phyloP scores from a whole-genome alignment of 2,797 vertebrate species.

The Enteromius mattozi region DNA sequence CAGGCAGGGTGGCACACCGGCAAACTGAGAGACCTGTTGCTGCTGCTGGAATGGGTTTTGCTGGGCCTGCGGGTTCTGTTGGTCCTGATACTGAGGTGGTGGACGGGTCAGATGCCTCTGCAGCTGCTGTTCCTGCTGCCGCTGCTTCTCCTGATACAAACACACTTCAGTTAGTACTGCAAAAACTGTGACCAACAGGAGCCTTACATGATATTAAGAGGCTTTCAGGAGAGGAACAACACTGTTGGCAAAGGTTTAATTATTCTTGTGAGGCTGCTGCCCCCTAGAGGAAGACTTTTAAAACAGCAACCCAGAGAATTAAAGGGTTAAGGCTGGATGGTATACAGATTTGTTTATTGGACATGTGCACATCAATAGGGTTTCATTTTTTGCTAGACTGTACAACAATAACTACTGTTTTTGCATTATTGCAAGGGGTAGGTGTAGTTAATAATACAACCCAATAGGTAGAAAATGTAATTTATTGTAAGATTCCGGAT shows the following conservation, averaged over 20 bases:
- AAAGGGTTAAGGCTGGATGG: not conserved
- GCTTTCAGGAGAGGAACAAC: not conserved
- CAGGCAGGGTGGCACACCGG: slow-evolving; percentile 72
- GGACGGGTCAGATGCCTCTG: slow-evolving; percentile 94
- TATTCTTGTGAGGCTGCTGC: not conserved
- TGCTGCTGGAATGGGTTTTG: slow-evolving; percentile 88
- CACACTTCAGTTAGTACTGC: not conserved
- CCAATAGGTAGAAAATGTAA: no score
- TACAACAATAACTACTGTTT: not conserved
- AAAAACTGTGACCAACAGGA: not conserved
- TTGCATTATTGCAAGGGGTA: not conserved
- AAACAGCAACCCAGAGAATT: not conserved
- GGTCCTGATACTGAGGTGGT: slow-evolving; percentile 96
- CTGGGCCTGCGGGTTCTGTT: slow-evolving; percentile 76
- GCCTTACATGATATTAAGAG: not conserved
- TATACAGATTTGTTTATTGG: not conserved
- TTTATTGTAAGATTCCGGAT: not conserved
- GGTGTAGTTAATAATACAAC: not conserved
- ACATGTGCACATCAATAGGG: not conserved
- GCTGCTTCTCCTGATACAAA: slow-evolving; percentile 87
- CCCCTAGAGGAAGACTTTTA: not conserved
- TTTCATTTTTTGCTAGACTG: not conserved
- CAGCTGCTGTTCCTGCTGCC: slow-evolving; percentile 90
- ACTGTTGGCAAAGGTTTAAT: not conserved
- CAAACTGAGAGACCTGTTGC: slow-evolving; percentile 85